These are phyloP conservation scores for fruit fly (Drosophila melanogaster) DNA, from an alignment of 1,140 invertebrate species.

Conservation along the genomic window DNA sequence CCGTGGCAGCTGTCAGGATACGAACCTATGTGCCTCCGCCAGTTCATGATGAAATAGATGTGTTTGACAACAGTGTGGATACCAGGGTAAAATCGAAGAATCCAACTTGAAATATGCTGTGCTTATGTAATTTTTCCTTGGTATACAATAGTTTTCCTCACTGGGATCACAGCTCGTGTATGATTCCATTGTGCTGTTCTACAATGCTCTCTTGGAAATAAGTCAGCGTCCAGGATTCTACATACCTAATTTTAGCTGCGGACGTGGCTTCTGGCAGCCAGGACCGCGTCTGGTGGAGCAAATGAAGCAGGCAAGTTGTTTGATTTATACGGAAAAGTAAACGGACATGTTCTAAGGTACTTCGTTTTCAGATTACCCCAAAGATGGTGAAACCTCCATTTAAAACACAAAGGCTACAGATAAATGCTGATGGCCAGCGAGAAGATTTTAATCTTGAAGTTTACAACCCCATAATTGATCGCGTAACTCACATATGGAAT, in stretches of 20 bases:
- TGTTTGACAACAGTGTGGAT: slow-evolving; percentile 53
- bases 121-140: neutral
- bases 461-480: slow-evolving; percentile 85
- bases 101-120: neutral
- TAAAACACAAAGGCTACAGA: slow-evolving; percentile 86
- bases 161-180: slow-evolving; percentile 86
- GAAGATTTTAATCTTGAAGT: slow-evolving; percentile 91
- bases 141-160: slow-evolving; percentile 52
- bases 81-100: slow-evolving; percentile 29
- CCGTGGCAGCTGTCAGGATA: slow-evolving; percentile 60
- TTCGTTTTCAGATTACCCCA: slow-evolving; percentile 43
- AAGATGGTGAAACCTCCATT: slow-evolving; percentile 63
- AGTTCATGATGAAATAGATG: slow-evolving; percentile 67
- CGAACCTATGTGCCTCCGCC: slow-evolving; percentile 65
- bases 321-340: too few species aligned
- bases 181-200: slow-evolving; percentile 89
- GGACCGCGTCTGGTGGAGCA: slow-evolving; percentile 64
- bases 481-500: slow-evolving; percentile 73
- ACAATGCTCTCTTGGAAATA: slow-evolving; percentile 86
- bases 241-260: slow-evolving; percentile 59
- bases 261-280: slow-evolving; percentile 67
- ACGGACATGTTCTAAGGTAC: neutral
- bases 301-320: slow-evolving; percentile 60
- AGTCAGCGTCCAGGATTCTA: slow-evolving; percentile 48
- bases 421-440: slow-evolving; percentile 90